Evolutionary conservation across 2,797 vertebrate genomes (phyloP), one percentile per base, ranked within the genome.

Genomic region (Pseudopleuronectes americanus): DNA sequence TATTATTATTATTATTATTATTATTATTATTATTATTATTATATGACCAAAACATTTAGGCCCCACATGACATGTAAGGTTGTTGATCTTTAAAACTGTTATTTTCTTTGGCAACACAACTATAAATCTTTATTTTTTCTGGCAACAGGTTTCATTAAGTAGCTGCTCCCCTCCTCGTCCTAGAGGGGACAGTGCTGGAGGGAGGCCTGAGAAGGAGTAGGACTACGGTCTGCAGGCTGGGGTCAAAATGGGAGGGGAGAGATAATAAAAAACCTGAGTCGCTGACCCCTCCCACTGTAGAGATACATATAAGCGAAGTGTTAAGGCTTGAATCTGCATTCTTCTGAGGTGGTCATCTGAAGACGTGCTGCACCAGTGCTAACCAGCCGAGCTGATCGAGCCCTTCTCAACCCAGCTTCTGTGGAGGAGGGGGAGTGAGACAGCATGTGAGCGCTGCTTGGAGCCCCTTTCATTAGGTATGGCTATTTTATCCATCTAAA

Each of bases 281-380:
- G 33, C 70, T 89, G 85, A 90, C 71, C 88, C 85, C 89, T 92
- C 90, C 91, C 89, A 90, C 91, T 52, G 24, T 19, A 68, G 70
- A 90, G 81, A 92, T 84, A 89, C 73, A 90, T 93, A 93, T 93
- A 94, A 92, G 85, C 36, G 55, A 92, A 87, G 86, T 89, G 90
- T 89, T 79, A 92, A 89, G 83, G 74, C 84, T 80, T 79, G 64
- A 84, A 80, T 85, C 77, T 62, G 79, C 81, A 89, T 86, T 87
- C 72, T 74, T 82, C 76, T 82, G 61, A 90, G 79, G 81, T 88
- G 82, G 80, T 85, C 76, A 78, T 89, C 76, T 72, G 68, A 83
- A 81, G 82, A 86, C 57, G 31, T 55, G 55, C 57, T 9, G 58
- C 80, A 45, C 67, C 53, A 57, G 68, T 52, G 66, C 71, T 54